phyloP scores from a whole-genome alignment of 2,113 vertebrate species.

The Tragelaphus imberbis region DNA sequence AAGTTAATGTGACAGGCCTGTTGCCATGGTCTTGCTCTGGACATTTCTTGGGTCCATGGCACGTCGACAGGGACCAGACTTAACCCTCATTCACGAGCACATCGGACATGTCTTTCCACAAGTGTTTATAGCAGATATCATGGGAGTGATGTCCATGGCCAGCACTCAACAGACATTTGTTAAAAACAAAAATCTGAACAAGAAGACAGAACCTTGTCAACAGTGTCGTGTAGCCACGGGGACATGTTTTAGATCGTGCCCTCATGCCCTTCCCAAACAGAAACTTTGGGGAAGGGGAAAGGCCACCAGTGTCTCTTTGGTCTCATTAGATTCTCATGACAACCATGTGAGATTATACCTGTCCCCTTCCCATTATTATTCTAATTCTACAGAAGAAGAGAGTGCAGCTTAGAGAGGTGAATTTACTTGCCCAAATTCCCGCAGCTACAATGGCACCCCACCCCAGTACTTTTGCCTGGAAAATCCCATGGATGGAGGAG shows the following conservation, averaged over 20 bases:
- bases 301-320: neutral
- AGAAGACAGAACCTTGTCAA: neutral
- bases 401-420: neutral
- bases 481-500: no score
- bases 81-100: neutral
- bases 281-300: neutral
- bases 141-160: neutral
- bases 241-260: neutral
- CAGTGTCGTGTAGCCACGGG: fast-evolving
- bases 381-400: neutral
- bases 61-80: neutral
- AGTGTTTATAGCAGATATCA: neutral
- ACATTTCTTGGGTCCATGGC: neutral
- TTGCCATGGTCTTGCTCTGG: neutral
- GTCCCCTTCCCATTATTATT: neutral
- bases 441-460: no score
- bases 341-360: neutral
- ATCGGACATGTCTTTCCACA: neutral
- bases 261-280: neutral
- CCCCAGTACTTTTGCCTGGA: no score
- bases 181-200: neutral
- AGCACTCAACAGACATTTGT: neutral
- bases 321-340: neutral
- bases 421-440: neutral
- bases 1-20: neutral